Evolutionary conservation across 2,113 vertebrate species (phyloP).

Genomic region (Physeter macrocephalus): DNA sequence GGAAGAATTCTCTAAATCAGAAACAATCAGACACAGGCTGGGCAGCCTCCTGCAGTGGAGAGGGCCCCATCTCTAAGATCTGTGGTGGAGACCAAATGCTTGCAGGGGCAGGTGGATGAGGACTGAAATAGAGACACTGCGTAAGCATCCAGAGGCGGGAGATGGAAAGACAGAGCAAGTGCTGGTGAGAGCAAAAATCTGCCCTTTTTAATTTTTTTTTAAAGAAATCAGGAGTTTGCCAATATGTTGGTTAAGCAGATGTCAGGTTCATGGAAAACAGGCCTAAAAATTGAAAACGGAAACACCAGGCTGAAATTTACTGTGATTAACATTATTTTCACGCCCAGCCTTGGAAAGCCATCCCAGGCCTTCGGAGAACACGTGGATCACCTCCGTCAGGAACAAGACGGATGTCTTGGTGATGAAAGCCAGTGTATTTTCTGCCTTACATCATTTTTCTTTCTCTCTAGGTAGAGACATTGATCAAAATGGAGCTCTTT

Average conservation of each 20-base stretch:
- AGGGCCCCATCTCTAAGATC: fast-evolving
- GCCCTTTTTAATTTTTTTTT: background rate
- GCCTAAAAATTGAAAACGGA: constrained; percentile 14
- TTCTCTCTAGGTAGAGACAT: background rate
- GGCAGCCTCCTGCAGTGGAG: background rate
- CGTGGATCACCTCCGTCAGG: background rate
- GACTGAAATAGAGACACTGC: background rate
- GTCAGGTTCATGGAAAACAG: constrained; percentile 31
- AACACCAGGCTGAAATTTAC: background rate
- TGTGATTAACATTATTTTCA: background rate
- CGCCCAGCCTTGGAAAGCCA: background rate
- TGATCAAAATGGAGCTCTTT: background rate
- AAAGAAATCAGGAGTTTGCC: background rate
- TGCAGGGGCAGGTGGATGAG: fast-evolving
- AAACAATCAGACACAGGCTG: background rate
- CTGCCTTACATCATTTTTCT: background rate
- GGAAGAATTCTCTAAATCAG: background rate
- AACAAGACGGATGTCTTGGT: background rate
- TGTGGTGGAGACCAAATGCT: background rate
- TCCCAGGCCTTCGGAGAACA: background rate
- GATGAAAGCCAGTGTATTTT: background rate
- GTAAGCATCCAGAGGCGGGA: background rate
- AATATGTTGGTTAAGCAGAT: constrained; percentile 22
- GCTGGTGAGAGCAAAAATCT: background rate
- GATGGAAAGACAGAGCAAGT: background rate